Percentiles rank a stretch among this genome's conserved stretches.
Evolutionary conservation across 2,797 vertebrate species (phyloP).

Genomic region (Myotis pilosus): DNA sequence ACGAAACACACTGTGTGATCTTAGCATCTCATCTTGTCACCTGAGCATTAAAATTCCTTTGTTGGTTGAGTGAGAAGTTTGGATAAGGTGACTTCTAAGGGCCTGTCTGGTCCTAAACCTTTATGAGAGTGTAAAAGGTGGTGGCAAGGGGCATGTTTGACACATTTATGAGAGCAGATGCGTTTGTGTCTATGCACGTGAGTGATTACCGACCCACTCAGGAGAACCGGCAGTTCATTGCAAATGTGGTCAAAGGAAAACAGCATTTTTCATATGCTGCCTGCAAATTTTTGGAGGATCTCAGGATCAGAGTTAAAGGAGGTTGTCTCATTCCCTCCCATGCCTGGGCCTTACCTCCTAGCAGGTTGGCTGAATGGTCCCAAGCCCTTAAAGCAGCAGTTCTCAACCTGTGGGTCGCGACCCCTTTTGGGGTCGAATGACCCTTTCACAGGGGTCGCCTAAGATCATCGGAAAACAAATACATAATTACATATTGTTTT

Average conservation of each 20-base stretch:
- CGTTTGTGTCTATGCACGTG: background rate
- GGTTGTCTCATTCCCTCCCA: background rate
- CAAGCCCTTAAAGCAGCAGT: background rate
- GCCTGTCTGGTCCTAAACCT: constrained; percentile 31
- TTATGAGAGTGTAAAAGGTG: constrained; percentile 37
- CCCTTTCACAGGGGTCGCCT: too few species aligned
- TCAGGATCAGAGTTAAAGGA: background rate
- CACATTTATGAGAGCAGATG: constrained; percentile 48
- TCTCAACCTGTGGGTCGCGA: too few species aligned
- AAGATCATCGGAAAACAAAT: too few species aligned
- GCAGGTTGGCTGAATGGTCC: background rate
- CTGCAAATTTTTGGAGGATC: background rate
- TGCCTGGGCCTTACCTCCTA: background rate
- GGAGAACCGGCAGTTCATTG: constrained; percentile 53
- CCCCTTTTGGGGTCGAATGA: too few species aligned
- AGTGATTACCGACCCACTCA: constrained; percentile 27
- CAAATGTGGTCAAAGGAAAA: constrained; percentile 21
- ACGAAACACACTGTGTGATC: background rate
- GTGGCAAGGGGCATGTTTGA: background rate
- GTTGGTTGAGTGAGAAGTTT: constrained; percentile 8
- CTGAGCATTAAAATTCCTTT: constrained; percentile 37
- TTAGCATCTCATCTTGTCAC: background rate
- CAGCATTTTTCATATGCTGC: constrained; percentile 18
- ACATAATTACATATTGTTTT: too few species aligned
- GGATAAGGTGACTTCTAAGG: constrained; percentile 38